Percentiles rank a stretch among this genome's conserved stretches.
phyloP scores from a whole-genome alignment of 2,113 vertebrate genomes.

The Passerina amoena region DNA sequence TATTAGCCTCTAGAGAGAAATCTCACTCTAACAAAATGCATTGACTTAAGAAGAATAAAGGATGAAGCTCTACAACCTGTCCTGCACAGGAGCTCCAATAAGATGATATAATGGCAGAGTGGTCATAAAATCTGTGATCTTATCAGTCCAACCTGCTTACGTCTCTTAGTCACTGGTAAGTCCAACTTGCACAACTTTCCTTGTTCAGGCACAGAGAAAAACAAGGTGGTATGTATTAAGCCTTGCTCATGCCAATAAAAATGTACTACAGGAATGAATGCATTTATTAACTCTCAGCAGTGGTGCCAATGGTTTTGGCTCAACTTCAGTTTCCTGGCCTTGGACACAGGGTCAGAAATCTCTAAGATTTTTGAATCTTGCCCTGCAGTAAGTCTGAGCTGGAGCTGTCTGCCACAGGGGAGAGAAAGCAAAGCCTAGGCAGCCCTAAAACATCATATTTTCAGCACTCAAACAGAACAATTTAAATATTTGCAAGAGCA shows the following conservation, averaged over 20 bases:
- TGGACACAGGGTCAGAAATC: constrained; percentile 12
- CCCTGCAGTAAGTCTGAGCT: background rate
- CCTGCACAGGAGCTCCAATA: background rate
- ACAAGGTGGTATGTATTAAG: constrained; percentile 29
- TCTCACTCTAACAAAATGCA: background rate
- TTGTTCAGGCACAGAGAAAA: constrained; percentile 12
- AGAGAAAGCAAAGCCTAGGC: background rate
- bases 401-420: background rate
- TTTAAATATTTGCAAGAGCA: background rate
- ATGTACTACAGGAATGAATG: constrained; percentile 38
- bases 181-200: background rate
- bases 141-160: background rate
- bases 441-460: background rate
- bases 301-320: constrained; percentile 39
- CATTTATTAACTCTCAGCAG: constrained; percentile 49
- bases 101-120: background rate
- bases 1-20: background rate
- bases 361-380: background rate
- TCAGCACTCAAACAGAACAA: background rate
- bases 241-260: constrained; percentile 17
- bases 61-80: background rate
- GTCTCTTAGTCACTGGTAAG: background rate
- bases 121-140: background rate
- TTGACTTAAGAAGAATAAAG: constrained; percentile 4
- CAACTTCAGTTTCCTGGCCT: constrained; percentile 2